phyloP scores from a whole-genome alignment of 1,140 invertebrate species.

The Trachelipus rathkii region DNA sequence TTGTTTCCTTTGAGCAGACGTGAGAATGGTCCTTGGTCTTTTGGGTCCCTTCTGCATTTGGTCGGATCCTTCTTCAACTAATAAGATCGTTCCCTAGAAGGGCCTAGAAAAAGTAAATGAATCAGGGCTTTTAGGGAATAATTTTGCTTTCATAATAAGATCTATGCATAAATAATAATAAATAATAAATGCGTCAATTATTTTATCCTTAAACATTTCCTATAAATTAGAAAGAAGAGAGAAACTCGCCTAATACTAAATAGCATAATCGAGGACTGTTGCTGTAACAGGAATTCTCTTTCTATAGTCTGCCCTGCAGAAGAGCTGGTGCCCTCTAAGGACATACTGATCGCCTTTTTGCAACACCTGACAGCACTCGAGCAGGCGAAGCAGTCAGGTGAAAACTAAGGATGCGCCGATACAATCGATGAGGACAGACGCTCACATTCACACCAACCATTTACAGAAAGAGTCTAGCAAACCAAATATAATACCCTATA shows the following conservation, averaged over 20 bases:
- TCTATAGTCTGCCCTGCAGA: slow-evolving; percentile 86
- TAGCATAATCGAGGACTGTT: slow-evolving; percentile 45
- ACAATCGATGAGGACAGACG: slow-evolving; percentile 86
- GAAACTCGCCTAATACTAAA: slow-evolving; percentile 35
- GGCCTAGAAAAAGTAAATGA: slow-evolving; percentile 29
- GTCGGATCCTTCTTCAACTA: slow-evolving; percentile 57
- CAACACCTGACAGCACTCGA: slow-evolving; percentile 83
- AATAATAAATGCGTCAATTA: no score
- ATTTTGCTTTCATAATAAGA: background rate
- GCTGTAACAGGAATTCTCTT: slow-evolving; percentile 79
- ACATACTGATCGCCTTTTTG: slow-evolving; percentile 95
- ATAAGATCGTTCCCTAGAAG: slow-evolving; percentile 40
- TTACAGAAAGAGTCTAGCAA: slow-evolving; percentile 82
- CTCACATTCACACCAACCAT: slow-evolving; percentile 83
- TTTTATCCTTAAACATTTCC: no score
- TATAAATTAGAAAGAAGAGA: slow-evolving; percentile 22
- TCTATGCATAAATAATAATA: no score
- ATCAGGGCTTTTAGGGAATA: background rate
- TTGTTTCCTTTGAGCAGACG: slow-evolving; percentile 90
- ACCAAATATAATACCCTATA: slow-evolving; percentile 13
- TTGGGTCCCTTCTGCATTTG: slow-evolving; percentile 85
- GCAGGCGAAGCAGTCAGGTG: slow-evolving; percentile 88
- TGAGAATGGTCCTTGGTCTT: slow-evolving; percentile 91
- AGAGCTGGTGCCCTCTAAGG: slow-evolving; percentile 82
- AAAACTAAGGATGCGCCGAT: slow-evolving; percentile 76